Percentiles rank a stretch among this genome's conserved stretches.
phyloP scores from a whole-genome alignment of 2,797 vertebrate species.

The Pygocentrus nattereri region DNA sequence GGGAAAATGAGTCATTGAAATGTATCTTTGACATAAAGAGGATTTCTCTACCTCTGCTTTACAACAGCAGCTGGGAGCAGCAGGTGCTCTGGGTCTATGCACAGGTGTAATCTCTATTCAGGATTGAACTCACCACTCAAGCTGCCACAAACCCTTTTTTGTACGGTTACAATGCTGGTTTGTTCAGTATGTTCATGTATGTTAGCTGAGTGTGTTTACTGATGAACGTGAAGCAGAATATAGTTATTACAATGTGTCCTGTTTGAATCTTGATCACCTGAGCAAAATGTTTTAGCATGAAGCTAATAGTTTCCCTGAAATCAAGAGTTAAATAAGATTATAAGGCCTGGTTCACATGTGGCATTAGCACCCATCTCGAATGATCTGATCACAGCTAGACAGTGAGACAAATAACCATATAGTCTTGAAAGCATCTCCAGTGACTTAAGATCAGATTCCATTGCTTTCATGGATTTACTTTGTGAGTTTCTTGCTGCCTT shows the following conservation, averaged over 20 bases:
- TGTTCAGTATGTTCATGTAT: constrained; percentile 20
- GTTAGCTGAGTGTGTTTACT: constrained; percentile 25
- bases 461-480: too few species aligned
- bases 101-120: constrained; percentile 67
- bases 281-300: too few species aligned
- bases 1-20: neutral
- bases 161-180: constrained; percentile 55
- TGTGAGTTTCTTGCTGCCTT: too few species aligned
- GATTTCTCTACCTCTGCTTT: neutral
- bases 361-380: too few species aligned
- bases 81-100: constrained; percentile 43
- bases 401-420: too few species aligned
- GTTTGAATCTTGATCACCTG: too few species aligned
- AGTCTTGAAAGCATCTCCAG: too few species aligned
- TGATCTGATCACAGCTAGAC: too few species aligned
- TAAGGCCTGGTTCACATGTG: too few species aligned
- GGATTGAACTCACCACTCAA: constrained; percentile 59
- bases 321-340: too few species aligned
- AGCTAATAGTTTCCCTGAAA: too few species aligned
- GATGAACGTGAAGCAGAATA: constrained; percentile 52
- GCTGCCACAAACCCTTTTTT: constrained; percentile 65
- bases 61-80: constrained; percentile 19
- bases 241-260: constrained; percentile 27
- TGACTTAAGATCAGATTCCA: too few species aligned
- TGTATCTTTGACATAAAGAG: neutral